These are phyloP conservation scores for Crocidura indochinensis DNA, from an alignment of 2,797 vertebrate species.

Conservation along the genomic window DNA sequence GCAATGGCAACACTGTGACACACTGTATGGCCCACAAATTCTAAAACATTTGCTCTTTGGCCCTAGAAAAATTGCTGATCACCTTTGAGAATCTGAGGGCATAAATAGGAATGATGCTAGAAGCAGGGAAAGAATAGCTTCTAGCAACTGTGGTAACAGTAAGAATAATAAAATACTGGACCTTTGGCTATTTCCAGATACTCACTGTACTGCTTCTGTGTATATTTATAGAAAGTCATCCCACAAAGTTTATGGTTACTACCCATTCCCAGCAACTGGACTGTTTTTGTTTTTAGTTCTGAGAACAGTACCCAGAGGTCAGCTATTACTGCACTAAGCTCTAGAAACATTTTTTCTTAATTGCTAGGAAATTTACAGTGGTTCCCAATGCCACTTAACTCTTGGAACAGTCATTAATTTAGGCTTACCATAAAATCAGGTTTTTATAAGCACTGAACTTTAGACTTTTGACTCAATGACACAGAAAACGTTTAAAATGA, in stretches of 20 bases:
- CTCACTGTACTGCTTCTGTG: too few relatives aligned
- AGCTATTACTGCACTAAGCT: conserved; percentile 43
- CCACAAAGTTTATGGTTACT: conserved; percentile 28
- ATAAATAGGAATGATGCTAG: too few relatives aligned
- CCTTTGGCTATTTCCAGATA: too few relatives aligned
- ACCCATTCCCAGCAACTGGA: not conserved
- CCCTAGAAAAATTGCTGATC: too few relatives aligned
- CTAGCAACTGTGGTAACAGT: too few relatives aligned
- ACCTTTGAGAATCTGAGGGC: too few relatives aligned
- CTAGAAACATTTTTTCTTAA: conserved; percentile 5
- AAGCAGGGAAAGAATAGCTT: too few relatives aligned
- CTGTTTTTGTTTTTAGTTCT: conserved; percentile 43
- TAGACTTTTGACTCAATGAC: conserved; percentile 52
- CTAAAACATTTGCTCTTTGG: too few relatives aligned
- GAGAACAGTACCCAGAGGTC: not conserved
- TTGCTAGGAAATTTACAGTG: conserved; percentile 2
- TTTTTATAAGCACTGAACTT: conserved; percentile 37
- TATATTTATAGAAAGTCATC: too few relatives aligned
- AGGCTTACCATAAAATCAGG: conserved; percentile 13
- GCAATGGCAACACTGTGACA: too few relatives aligned
- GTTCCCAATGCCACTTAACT: conserved; percentile 25
- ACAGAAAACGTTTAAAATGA: conserved; percentile 51
- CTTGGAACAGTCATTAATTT: conserved; percentile 37
- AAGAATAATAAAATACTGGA: too few relatives aligned
- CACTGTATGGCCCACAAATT: too few relatives aligned